Base-by-base conservation (phyloP, 2,888 invertebrate species). In the Colostygia pectinataria region DNA sequence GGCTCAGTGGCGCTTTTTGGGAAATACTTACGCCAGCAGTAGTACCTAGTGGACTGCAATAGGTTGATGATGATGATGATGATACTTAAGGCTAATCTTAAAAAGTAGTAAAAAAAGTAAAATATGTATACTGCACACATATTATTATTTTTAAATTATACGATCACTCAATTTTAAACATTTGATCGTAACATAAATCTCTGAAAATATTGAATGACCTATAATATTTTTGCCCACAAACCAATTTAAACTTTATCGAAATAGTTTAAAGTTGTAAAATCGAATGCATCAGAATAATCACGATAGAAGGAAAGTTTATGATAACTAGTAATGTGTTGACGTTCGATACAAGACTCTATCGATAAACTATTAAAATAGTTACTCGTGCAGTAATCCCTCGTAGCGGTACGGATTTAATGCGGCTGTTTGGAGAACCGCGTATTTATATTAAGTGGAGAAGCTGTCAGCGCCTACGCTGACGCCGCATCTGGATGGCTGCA, bases 381-480 rank as follows among this genome's bases (percentile, higher is more conserved):
- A 78, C 65, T 86, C 68, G 77, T 55, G 34, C 66, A 74, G 65
- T 78, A 73, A 73, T 74, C 71, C 68, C 63, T 50, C 57, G 68
- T 70, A 73, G 73, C 70, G 72, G 77, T 69, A 74, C 76, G 74
- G 79, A 86, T 85, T 85, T 87, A 88, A 83, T 76, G 78, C 77
- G 76, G 71, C 76, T 76, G 85, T 86, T 82, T 80, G 78, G 71
- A 81, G 81, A 74, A 74, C 80, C 76, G 77, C 78, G 82, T 87
- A 87, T 90, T 87, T 89, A 89, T 90, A 89, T 88, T 85, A 87
- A 87, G 89, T 88, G 84, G 87, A 75, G 79, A 68, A 83, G 82
- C 87, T 87, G 86, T 89, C 87, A 81, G 82, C 89, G 78, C 87
- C 85, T 83, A 88, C 88, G 83, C 86, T 72, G 81, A 80, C 76